Evolutionary conservation across 2,888 invertebrate genomes (phyloP).

Genomic region (Parochlus steinenii): DNA sequence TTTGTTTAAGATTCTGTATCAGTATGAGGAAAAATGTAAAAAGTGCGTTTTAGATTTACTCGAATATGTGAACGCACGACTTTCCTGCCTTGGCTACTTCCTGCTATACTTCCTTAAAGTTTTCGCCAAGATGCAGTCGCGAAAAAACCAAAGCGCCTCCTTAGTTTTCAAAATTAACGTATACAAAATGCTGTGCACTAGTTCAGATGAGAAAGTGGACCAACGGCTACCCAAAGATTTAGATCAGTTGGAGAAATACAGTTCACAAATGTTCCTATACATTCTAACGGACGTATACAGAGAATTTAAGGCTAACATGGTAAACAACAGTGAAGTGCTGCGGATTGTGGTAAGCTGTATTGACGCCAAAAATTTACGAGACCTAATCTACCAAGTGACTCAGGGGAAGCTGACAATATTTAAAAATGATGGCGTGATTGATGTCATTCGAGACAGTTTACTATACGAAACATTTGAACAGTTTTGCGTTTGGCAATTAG

Average conservation of each 20-base stretch:
- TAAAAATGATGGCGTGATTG: constrained; percentile 56
- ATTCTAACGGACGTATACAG: constrained; percentile 84
- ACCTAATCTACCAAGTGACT: constrained; percentile 76
- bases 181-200: constrained; percentile 78
- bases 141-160: constrained; percentile 35
- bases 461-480: constrained; percentile 97
- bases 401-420: constrained; percentile 77
- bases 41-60: constrained; percentile 65
- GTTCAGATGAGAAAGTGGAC: constrained; percentile 56
- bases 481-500: constrained; percentile 90
- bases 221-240: constrained; percentile 66
- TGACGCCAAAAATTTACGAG: constrained; percentile 79
- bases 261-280: constrained; percentile 77
- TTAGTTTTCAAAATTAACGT: constrained; percentile 64
- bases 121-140: constrained; percentile 38
- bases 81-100: constrained; percentile 66
- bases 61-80: constrained; percentile 57
- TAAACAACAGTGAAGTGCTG: constrained; percentile 76
- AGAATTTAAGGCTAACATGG: constrained; percentile 71
- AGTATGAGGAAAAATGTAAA: constrained; percentile 55
- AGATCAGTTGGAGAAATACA: constrained; percentile 75
- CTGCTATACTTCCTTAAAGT: constrained; percentile 82
- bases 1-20: constrained; percentile 67
- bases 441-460: constrained; percentile 65
- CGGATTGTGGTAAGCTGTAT: constrained; percentile 80